phyloP scores from a whole-genome alignment of 1,140 invertebrate species.

The Dinothrombium tinctorium region DNA sequence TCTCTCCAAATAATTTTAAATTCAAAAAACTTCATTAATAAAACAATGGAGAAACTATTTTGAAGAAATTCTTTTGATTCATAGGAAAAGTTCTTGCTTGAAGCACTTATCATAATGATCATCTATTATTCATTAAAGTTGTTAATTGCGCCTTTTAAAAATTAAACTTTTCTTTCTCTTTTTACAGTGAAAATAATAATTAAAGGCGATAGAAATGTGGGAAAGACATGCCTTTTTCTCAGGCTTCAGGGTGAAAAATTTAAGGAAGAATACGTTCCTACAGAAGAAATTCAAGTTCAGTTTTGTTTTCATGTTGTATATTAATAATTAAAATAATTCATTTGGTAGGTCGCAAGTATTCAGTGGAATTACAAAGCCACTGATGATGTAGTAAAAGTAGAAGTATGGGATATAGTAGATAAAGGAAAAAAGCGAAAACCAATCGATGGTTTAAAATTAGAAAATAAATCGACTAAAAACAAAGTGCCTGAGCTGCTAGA shows the following conservation, averaged over 20 bases:
- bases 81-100: too few relatives aligned
- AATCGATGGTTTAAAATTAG: slow-evolving; percentile 41
- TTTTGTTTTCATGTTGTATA: slow-evolving; percentile 7
- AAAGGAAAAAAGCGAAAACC: slow-evolving; percentile 54
- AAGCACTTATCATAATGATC: too few relatives aligned
- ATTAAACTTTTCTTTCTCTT: background rate
- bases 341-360: slow-evolving; percentile 53
- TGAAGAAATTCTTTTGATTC: too few relatives aligned
- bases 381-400: slow-evolving; percentile 85
- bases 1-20: too few relatives aligned
- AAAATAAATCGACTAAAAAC: slow-evolving; percentile 11
- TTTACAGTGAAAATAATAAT: slow-evolving; percentile 5
- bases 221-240: slow-evolving; percentile 75
- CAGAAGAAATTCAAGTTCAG: slow-evolving; percentile 83
- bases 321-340: slow-evolving; percentile 5
- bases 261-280: slow-evolving; percentile 72
- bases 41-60: too few relatives aligned
- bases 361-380: slow-evolving; percentile 92
- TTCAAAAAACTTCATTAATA: too few relatives aligned
- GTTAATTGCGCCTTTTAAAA: background rate
- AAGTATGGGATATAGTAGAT: slow-evolving; percentile 96
- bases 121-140: background rate
- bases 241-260: slow-evolving; percentile 76
- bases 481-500: background rate
- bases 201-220: slow-evolving; percentile 73